phyloP scores from a whole-genome alignment of 1,140 invertebrate genomes.

The Cyclargus thomasi region DNA sequence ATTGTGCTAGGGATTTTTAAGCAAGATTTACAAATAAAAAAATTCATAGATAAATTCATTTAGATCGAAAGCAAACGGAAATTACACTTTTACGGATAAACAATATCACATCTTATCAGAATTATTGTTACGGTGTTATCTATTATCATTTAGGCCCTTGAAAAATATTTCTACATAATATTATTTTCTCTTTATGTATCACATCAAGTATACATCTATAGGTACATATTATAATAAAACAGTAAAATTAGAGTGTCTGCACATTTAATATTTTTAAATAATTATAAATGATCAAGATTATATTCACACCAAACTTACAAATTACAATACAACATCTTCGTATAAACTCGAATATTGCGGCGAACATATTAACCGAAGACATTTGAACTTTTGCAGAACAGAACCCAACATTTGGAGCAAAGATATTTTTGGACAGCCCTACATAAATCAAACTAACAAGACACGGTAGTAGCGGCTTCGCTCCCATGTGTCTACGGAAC shows the following conservation, averaged over 20 bases:
- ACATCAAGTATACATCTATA: too few species aligned
- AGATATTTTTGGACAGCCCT: not conserved
- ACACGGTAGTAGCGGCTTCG: not conserved
- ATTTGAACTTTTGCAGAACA: not conserved
- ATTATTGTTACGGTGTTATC: not conserved
- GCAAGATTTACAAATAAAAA: too few species aligned
- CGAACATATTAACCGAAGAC: not conserved
- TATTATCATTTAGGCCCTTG: not conserved
- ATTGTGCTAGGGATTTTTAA: too few species aligned
- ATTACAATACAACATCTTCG: too few species aligned
- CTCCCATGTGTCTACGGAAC: not conserved
- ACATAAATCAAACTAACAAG: slow-evolving; percentile 1
- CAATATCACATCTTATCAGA: not conserved
- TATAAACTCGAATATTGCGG: too few species aligned
- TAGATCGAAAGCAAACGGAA: not conserved
- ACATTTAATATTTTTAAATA: too few species aligned
- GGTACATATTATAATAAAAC: too few species aligned
- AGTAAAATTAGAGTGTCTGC: too few species aligned
- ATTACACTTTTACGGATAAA: not conserved
- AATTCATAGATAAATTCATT: not conserved
- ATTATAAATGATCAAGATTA: too few species aligned
- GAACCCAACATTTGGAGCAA: not conserved
- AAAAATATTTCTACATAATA: not conserved
- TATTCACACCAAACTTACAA: too few species aligned
- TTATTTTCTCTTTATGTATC: too few species aligned